Evolutionary conservation across 2,888 invertebrate species (phyloP).

Genomic region (Alcis repandata): DNA sequence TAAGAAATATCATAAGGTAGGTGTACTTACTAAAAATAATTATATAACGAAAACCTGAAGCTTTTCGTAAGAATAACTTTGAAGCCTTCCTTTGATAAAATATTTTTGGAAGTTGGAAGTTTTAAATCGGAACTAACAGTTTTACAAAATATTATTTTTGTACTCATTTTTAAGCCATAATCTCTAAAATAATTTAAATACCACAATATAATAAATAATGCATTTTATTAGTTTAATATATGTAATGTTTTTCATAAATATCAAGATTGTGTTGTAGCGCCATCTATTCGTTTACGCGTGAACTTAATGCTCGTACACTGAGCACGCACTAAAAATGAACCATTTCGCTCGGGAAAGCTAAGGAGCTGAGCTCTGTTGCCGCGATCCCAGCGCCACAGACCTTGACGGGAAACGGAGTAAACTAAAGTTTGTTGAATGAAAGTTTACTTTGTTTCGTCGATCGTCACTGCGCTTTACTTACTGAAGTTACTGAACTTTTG

Average conservation of each 20-base stretch:
- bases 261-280: constrained; percentile 49
- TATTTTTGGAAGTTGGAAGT: too few relatives aligned
- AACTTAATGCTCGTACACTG: constrained; percentile 45
- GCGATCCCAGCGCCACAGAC: constrained; percentile 57
- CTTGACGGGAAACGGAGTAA: constrained; percentile 46
- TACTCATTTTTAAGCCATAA: too few relatives aligned
- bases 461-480: constrained; percentile 29
- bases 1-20: constrained; percentile 25
- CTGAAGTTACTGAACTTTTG: constrained; percentile 28
- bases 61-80: not conserved
- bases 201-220: too few relatives aligned
- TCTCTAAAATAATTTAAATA: too few relatives aligned
- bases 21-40: not conserved
- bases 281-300: constrained; percentile 54
- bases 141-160: too few relatives aligned
- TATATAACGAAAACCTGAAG: not conserved
- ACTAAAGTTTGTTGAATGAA: constrained; percentile 60
- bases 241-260: not conserved
- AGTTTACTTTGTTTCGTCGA: constrained; percentile 30
- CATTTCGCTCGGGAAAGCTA: constrained; percentile 28
- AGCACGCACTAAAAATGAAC: constrained; percentile 51
- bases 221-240: not conserved
- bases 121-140: too few relatives aligned
- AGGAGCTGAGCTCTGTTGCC: constrained; percentile 9
- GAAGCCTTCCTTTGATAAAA: too few relatives aligned